These are phyloP conservation scores for Anastrepha obliqua DNA, from an alignment of 1,140 invertebrate genomes.

Conservation along the genomic window DNA sequence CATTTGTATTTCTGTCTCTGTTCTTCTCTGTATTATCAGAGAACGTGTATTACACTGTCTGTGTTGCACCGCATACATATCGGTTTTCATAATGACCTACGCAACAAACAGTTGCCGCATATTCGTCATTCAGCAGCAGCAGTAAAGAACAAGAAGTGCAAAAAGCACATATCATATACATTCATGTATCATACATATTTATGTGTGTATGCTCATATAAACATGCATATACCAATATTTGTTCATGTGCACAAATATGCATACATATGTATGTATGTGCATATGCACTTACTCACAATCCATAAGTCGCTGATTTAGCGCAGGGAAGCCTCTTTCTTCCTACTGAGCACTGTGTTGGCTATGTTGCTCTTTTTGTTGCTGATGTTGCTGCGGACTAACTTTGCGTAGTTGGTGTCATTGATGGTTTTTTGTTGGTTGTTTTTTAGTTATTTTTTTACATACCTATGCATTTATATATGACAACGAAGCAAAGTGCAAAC, in stretches of 20 bases:
- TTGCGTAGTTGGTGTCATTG: not conserved
- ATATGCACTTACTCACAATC: not conserved
- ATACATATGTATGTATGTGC: not conserved
- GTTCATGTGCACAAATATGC: not conserved
- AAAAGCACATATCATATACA: not conserved
- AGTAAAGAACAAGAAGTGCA: not conserved
- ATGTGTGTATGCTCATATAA: not conserved
- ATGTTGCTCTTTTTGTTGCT: not conserved
- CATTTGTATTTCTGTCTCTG: constrained; percentile 1
- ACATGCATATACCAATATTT: not conserved
- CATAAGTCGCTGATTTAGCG: not conserved
- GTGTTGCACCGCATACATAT: constrained; percentile 41
- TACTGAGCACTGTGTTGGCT: not conserved
- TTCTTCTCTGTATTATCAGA: constrained; percentile 1
- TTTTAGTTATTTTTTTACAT: not conserved
- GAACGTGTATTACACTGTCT: too few relatives aligned
- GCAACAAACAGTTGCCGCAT: constrained; percentile 37
- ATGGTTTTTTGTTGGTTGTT: not conserved
- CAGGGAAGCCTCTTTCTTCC: not conserved
- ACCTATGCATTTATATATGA: too few relatives aligned
- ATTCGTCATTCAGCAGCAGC: not conserved
- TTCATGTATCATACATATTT: not conserved
- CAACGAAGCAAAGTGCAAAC: not conserved
- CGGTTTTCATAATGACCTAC: constrained; percentile 47
- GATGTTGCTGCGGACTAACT: not conserved